Percentiles rank a stretch among this genome's conserved stretches.
phyloP scores from a whole-genome alignment of 2,113 vertebrate genomes.

The Engraulis encrasicolus region DNA sequence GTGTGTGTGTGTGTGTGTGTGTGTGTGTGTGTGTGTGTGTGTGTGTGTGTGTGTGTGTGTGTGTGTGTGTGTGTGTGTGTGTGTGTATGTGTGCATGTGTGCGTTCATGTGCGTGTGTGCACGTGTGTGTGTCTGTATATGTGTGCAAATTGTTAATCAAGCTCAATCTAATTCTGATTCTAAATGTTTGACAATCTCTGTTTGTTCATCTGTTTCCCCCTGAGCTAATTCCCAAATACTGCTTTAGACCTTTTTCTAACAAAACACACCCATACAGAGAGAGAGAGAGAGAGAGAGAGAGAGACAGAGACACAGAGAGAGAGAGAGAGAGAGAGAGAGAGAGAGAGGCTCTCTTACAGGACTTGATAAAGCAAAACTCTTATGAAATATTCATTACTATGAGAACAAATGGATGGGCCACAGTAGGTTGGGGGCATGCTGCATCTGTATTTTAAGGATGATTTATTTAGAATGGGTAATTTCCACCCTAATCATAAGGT shows the following conservation, averaged over 20 bases:
- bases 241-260: constrained; percentile 15
- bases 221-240: constrained; percentile 61
- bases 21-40: constrained; percentile 45
- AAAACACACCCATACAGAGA: not conserved
- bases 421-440: not conserved
- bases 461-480: constrained; percentile 6
- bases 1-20: constrained; percentile 48
- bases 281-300: too few species aligned
- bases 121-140: constrained; percentile 36
- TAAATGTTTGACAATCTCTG: constrained; percentile 59
- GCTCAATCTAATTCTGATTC: constrained; percentile 64
- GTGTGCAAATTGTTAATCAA: constrained; percentile 56
- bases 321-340: not conserved
- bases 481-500: not conserved
- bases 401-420: not conserved
- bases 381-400: constrained; percentile 32
- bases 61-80: constrained; percentile 48
- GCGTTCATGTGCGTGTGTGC: constrained; percentile 44
- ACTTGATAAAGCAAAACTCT: constrained; percentile 31
- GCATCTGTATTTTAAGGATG: not conserved
- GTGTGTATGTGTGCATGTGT: constrained; percentile 45
- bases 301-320: not conserved
- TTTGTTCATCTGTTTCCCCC: constrained; percentile 72
- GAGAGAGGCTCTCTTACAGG: constrained; percentile 12
- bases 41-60: constrained; percentile 45